Evolutionary conservation across 2,888 invertebrate genomes (phyloP).

Genomic region (Napeogenes sylphis): DNA sequence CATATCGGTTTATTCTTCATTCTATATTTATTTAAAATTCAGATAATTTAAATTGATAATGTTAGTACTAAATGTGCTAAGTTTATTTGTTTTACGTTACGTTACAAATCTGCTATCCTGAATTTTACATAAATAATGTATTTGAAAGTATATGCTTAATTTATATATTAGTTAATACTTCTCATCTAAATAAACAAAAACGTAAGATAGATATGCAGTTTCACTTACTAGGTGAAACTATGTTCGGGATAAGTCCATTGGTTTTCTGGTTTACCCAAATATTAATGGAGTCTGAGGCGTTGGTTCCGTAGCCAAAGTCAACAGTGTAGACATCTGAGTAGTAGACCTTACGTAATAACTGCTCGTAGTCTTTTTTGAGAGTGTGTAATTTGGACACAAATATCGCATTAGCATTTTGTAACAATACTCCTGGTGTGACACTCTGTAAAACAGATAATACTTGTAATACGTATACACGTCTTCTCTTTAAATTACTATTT

Average conservation of each 20-base stretch:
- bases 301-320: slow-evolving; percentile 67
- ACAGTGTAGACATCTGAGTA: slow-evolving; percentile 64
- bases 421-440: slow-evolving; percentile 43
- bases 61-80: too few species aligned
- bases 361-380: slow-evolving; percentile 62
- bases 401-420: slow-evolving; percentile 70
- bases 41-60: too few species aligned
- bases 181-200: too few species aligned
- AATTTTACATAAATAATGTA: too few species aligned
- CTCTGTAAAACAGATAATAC: slow-evolving; percentile 43
- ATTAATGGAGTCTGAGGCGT: slow-evolving; percentile 74
- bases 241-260: slow-evolving; percentile 70
- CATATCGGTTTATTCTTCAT: too few species aligned
- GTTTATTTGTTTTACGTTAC: too few species aligned
- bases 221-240: slow-evolving; percentile 74
- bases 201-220: neutral
- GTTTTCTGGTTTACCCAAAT: slow-evolving; percentile 78
- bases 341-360: slow-evolving; percentile 66
- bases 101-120: too few species aligned
- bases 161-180: too few species aligned
- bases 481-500: neutral
- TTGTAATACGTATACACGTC: neutral
- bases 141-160: too few species aligned
- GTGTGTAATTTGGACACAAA: slow-evolving; percentile 65
- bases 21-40: too few species aligned